Evolutionary conservation across 2,113 vertebrate genomes (phyloP).

Genomic region (Odontesthes bonariensis): DNA sequence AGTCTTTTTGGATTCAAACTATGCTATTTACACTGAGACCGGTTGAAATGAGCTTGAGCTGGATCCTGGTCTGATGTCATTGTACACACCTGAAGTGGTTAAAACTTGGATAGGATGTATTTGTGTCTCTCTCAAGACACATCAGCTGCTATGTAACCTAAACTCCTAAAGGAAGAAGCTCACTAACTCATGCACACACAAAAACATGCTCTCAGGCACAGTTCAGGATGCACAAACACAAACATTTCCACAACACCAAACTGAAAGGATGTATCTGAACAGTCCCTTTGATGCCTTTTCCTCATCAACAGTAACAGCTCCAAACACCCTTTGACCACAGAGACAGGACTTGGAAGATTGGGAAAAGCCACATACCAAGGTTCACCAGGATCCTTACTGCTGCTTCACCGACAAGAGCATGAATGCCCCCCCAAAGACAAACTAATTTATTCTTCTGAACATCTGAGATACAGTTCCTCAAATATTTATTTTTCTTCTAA

Average conservation of each 20-base stretch:
- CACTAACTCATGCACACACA: conserved; percentile 25
- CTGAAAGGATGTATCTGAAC: conserved; percentile 50
- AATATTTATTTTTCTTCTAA: conserved; percentile 30
- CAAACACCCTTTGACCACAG: conserved; percentile 35
- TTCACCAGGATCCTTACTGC: conserved; percentile 61
- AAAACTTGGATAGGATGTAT: conserved; percentile 43
- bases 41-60: conserved; percentile 37
- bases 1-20: conserved; percentile 44
- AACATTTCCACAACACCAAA: conserved; percentile 39
- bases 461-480: conserved; percentile 36
- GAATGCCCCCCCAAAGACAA: conserved; percentile 64
- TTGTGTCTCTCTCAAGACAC: conserved; percentile 61
- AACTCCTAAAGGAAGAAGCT: conserved; percentile 62
- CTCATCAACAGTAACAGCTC: conserved; percentile 26
- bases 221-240: conserved; percentile 51
- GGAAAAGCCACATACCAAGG: conserved; percentile 39
- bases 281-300: conserved; percentile 50
- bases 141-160: conserved; percentile 69
- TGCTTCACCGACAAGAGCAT: conserved; percentile 78
- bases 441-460: conserved; percentile 30
- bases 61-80: conserved; percentile 60
- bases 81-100: conserved; percentile 48
- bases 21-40: conserved; percentile 35
- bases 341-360: conserved; percentile 17
- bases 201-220: conserved; percentile 48